Conservation (phyloP, 2,797 vertebrate genomes). For the Urosaurus nigricauda region DNA sequence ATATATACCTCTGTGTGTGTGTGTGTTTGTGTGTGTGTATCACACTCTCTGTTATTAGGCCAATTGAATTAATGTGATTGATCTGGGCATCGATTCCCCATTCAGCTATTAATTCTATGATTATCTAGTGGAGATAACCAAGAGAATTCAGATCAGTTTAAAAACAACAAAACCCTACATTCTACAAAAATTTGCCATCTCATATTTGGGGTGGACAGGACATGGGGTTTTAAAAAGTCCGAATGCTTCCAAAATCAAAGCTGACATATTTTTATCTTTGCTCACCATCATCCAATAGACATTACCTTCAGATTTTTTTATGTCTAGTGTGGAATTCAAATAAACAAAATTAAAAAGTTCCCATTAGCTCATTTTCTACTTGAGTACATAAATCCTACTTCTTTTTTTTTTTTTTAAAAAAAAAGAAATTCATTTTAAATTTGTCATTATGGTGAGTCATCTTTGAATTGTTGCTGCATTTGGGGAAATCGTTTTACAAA, state of each 20-base stretch:
- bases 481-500: background rate
- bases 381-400: background rate
- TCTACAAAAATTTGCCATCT: background rate
- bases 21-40: too few relatives aligned
- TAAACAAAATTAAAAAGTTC: background rate
- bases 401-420: background rate
- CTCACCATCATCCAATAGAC: background rate
- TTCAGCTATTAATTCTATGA: too few relatives aligned
- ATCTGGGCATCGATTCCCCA: too few relatives aligned
- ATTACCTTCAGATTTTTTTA: background rate
- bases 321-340: background rate
- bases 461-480: constrained; percentile 19
- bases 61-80: too few relatives aligned
- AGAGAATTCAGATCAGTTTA: too few relatives aligned
- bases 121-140: too few relatives aligned
- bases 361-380: background rate
- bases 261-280: background rate
- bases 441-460: background rate
- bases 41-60: too few relatives aligned
- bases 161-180: too few relatives aligned
- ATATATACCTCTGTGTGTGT: too few relatives aligned
- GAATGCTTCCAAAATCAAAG: background rate
- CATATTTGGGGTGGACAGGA: background rate
- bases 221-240: background rate
- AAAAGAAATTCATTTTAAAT: background rate